Evolutionary conservation across 2,888 invertebrate species (phyloP), one percentile per base, ranked within the genome.

Genomic region (Harpalus rubripes): DNA sequence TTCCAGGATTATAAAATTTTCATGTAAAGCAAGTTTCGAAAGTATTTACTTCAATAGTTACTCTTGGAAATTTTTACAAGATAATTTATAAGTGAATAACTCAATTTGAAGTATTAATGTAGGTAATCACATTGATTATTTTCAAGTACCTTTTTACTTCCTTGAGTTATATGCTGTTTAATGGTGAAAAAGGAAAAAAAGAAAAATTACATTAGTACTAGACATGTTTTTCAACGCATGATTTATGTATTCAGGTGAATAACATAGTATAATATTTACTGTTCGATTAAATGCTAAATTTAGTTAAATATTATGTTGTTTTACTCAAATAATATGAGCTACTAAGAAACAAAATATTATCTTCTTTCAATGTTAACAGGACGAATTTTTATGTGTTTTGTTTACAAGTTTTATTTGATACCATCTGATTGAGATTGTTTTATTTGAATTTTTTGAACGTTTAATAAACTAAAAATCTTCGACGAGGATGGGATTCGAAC

Each of bases 401-500:
- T 32, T 32, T 32, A 32, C 32, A 32, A 32, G 32, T 16, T 6
- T 59, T 4, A 59, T 16, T 59, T 59, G 18, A 6, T 18, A 22
- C 3, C 22, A 22, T 22, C 3, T 22, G 22, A 22, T 22, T 59
- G 7, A n/a, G n/a, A n/a, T n/a, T n/a, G n/a, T n/a, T n/a, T n/a
- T n/a, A n/a, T n/a, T n/a, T n/a, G n/a, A n/a, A n/a, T n/a, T n/a
- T n/a, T n/a, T n/a, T n/a, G n/a, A n/a, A n/a, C n/a, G n/a, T n/a
- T n/a, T n/a, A n/a, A 59, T 59, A 32, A 32, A 8, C 3, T 59
- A 59, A 59, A 59, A 59, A 2, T 15, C 8, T 63, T 63, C 91
- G 90, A 91, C 91, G 91, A 91, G 91, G 92, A 93, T 92, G 93
- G 93, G 93, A 93, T 93, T 93, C 93, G 93, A 93, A 93, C 93